Conservation (phyloP, 1,140 invertebrate species). For the Nasonia longicornis region DNA sequence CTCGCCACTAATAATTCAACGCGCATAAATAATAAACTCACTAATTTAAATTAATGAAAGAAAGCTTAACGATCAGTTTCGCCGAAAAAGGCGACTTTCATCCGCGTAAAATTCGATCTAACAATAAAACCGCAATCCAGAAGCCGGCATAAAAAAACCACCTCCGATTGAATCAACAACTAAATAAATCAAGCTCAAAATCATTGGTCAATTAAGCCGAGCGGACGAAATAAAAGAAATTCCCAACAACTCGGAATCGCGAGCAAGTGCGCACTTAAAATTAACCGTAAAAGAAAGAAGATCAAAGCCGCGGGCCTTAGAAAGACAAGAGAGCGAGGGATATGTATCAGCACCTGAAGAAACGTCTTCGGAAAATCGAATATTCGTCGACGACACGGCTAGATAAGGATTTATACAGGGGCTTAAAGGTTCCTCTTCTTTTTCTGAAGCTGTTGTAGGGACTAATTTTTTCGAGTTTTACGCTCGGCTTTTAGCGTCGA, state of each 20-base stretch:
- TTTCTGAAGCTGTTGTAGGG: background rate
- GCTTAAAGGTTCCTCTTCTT: background rate
- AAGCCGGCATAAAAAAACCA: background rate
- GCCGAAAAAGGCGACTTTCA: too few relatives aligned
- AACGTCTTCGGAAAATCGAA: background rate
- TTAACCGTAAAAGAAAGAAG: conserved; percentile 23
- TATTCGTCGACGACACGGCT: conserved; percentile 11
- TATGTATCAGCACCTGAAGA: conserved; percentile 18
- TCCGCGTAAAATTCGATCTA: background rate
- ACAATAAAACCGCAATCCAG: background rate
- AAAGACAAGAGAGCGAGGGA: conserved; percentile 20
- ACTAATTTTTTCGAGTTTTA: conserved; percentile 29
- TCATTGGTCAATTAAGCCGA: conserved; percentile 15
- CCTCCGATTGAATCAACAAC: conserved; percentile 2
- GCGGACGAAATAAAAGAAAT: conserved; percentile 13
- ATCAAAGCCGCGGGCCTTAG: conserved; percentile 23
- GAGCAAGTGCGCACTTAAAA: conserved; percentile 13
- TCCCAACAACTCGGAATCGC: background rate
- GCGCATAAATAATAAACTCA: too few relatives aligned
- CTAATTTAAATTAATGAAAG: too few relatives aligned
- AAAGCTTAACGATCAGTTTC: too few relatives aligned
- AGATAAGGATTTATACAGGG: conserved; percentile 39
- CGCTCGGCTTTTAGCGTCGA: background rate
- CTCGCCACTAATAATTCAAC: too few relatives aligned
- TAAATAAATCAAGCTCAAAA: conserved; percentile 17